phyloP scores from a whole-genome alignment of 30 jellyfish, hydroid and myxozoan species.

The Chironex yamaguchii region DNA sequence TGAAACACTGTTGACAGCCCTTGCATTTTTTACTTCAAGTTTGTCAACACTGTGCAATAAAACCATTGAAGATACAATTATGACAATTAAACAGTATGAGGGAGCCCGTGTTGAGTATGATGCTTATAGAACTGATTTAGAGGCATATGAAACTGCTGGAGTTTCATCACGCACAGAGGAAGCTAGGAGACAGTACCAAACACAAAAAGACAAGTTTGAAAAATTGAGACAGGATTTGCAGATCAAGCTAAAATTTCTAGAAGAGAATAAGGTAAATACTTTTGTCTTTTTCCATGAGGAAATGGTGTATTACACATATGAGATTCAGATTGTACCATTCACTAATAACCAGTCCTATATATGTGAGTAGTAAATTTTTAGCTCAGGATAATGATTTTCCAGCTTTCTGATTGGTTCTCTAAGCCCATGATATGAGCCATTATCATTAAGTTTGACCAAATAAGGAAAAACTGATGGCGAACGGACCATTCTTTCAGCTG shows the following conservation, averaged over 20 bases:
- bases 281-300: not conserved
- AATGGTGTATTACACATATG: no score
- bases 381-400: no score
- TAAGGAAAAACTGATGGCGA: no score
- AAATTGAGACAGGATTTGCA: conserved; percentile 86
- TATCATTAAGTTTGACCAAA: no score
- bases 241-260: conserved; percentile 89
- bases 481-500: no score
- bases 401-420: no score
- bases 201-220: conserved; percentile 89
- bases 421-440: no score
- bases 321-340: no score
- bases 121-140: conserved; percentile 97
- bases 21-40: conserved; percentile 87
- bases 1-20: conserved; percentile 90
- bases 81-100: conserved; percentile 90
- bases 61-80: conserved; percentile 96
- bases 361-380: not conserved
- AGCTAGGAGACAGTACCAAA: conserved; percentile 77
- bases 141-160: conserved; percentile 86
- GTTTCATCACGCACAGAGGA: conserved; percentile 90
- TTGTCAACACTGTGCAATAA: conserved; percentile 91
- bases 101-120: conserved; percentile 89
- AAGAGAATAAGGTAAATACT: conserved; percentile 89
- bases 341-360: not conserved